Base-by-base conservation (phyloP, 2,888 invertebrate species). In the Drosophila atripex region DNA sequence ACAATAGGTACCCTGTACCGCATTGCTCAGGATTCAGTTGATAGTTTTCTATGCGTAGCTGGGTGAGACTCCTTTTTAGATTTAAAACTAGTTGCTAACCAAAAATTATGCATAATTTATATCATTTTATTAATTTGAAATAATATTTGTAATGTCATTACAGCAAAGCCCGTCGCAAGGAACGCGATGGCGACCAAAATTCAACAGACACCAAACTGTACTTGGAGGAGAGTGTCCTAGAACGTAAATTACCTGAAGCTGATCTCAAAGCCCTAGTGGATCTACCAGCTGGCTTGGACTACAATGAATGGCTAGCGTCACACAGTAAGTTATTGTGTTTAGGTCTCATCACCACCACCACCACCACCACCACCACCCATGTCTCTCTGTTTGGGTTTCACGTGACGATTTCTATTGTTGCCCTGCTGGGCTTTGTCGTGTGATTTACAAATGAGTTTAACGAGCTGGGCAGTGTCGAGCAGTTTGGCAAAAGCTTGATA, bases 231-330 rank as follows among this genome's bases (percentile, higher is more conserved):
- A 96, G 97, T 91, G 96, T 97, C 90, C 94, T 97, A 91, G 98
- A 98, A 93, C 94, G 97, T 92, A 97, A 97, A 93, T 94, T 98
- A 92, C 96, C 97, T 88, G 97, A 98, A 93, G 95, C 97, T 91
- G 98, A 98, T 94, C 94, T 99, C 93, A 95, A 96, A 92, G 95
- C 97, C 93, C 94, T 99, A 91, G 98, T 99, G 80, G 96, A 97
- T 92, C 94, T 99, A 92, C 99, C 99, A 87, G 95, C 95, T 83
- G 98, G 98, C 77, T 94, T 99, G 92, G 99, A 99, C 93, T 97
- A 97, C 93, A 98, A 99, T 93, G 99, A 99, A 94, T 99, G 99
- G 99, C 95, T 99, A 90, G 99, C 99, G 82, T 98, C 98, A 78
- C 99, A 99, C 92, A 98, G 98, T 98, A 92, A 94, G 95, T 23